These are phyloP conservation scores for Microtus richardsoni DNA, from an alignment of 2,113 vertebrate genomes.

Conservation along the genomic window DNA sequence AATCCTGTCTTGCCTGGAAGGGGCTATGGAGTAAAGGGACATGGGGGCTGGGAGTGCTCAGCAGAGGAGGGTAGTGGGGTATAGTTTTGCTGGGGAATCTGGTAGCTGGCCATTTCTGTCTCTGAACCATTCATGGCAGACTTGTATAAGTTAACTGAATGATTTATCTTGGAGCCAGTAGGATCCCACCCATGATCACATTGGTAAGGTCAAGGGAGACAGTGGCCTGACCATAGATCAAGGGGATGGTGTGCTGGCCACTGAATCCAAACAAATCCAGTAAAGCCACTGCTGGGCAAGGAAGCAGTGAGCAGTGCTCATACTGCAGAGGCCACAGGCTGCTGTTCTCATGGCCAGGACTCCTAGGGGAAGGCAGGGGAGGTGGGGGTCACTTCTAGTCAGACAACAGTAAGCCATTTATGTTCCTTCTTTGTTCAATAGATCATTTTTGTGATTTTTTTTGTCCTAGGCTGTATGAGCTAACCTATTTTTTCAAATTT, in stretches of 20 bases:
- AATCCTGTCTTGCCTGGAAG: not conserved
- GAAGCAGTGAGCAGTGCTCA: not conserved
- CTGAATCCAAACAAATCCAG: not conserved
- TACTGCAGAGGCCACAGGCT: not conserved
- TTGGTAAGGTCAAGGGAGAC: not conserved
- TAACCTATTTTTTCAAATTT: not conserved
- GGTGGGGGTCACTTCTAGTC: not conserved
- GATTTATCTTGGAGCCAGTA: too few relatives aligned
- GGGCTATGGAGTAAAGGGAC: not conserved
- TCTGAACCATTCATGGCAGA: not conserved
- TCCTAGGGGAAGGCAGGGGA: too few relatives aligned
- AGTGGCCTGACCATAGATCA: not conserved
- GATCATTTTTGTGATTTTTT: not conserved
- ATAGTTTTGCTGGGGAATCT: not conserved
- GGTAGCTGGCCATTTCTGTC: not conserved
- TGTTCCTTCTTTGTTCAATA: too few relatives aligned
- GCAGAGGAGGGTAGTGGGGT: not conserved
- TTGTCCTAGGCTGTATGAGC: not conserved
- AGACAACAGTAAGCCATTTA: not conserved
- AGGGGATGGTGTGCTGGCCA: not conserved
- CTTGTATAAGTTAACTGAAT: not conserved
- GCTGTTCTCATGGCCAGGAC: not conserved
- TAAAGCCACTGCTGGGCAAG: not conserved
- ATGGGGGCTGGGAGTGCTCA: not conserved
- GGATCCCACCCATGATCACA: not conserved